Evolutionary conservation across 2,113 vertebrate genomes (phyloP).

Genomic region (Cavia aperea): DNA sequence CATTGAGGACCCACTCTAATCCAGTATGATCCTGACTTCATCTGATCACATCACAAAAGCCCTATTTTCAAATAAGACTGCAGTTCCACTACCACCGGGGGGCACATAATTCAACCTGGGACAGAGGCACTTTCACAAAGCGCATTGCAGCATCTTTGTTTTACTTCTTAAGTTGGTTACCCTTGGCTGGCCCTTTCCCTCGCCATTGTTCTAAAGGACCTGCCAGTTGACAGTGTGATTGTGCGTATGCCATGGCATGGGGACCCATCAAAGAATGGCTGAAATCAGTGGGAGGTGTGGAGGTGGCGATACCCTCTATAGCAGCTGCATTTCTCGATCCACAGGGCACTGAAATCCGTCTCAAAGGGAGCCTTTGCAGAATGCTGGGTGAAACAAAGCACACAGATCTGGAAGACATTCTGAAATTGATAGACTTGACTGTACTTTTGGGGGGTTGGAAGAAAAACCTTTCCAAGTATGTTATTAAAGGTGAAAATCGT

Average conservation of each 20-base stretch:
- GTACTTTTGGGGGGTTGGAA: not conserved
- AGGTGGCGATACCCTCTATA: not conserved
- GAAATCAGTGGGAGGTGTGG: not conserved
- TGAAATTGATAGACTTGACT: not conserved
- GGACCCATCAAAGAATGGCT: not conserved
- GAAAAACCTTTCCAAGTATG: constrained; percentile 4
- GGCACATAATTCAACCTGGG: not conserved
- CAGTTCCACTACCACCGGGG: not conserved
- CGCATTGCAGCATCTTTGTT: not conserved
- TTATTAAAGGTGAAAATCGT: constrained; percentile 40
- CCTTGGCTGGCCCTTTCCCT: not conserved
- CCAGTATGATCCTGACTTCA: not conserved
- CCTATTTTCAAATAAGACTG: not conserved
- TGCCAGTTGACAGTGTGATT: not conserved
- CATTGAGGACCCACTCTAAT: not conserved
- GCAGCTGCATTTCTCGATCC: not conserved
- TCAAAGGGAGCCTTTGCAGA: not conserved
- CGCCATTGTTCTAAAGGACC: not conserved
- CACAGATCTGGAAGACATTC: not conserved
- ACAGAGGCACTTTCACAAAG: not conserved
- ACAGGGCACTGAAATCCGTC: not conserved
- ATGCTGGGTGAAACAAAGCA: not conserved
- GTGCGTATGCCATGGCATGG: not conserved
- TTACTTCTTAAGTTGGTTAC: not conserved
- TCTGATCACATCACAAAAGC: not conserved